These are phyloP conservation scores for Temnothorax curvispinosus DNA, from an alignment of 1,140 invertebrate species.

Conservation along the genomic window DNA sequence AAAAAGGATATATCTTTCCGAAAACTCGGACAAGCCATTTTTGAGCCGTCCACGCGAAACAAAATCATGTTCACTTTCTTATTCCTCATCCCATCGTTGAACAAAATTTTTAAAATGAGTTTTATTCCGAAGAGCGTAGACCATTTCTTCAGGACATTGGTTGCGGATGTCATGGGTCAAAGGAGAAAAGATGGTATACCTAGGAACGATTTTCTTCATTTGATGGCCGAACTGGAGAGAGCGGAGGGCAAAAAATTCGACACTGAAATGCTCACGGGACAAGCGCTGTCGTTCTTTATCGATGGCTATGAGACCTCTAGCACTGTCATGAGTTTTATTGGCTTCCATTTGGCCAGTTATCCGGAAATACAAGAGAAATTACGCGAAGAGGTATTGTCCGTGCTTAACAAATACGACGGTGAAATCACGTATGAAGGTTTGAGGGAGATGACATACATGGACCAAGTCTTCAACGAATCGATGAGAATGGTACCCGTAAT, in stretches of 20 bases:
- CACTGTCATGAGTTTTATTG: slow-evolving; percentile 87
- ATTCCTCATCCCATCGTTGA: slow-evolving; percentile 45
- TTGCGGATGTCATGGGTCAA: slow-evolving; percentile 66
- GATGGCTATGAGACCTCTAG: slow-evolving; percentile 90
- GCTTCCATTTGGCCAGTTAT: slow-evolving; percentile 88
- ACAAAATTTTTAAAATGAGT: slow-evolving; percentile 25
- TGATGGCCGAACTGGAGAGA: slow-evolving; percentile 68
- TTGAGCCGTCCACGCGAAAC: slow-evolving; percentile 25
- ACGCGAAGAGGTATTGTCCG: slow-evolving; percentile 86
- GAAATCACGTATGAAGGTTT: slow-evolving; percentile 87
- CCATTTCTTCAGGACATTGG: slow-evolving; percentile 64
- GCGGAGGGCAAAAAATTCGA: slow-evolving; percentile 73
- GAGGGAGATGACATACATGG: slow-evolving; percentile 88
- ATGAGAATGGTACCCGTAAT: slow-evolving; percentile 64
- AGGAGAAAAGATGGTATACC: slow-evolving; percentile 51
- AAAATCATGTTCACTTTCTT: slow-evolving; percentile 26
- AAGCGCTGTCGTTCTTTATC: slow-evolving; percentile 88
- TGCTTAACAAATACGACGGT: too few species aligned
- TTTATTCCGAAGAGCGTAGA: too few species aligned
- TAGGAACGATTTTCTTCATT: slow-evolving; percentile 76
- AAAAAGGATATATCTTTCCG: slow-evolving; percentile 53
- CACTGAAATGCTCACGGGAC: slow-evolving; percentile 84
- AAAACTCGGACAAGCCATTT: slow-evolving; percentile 70
- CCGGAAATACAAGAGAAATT: slow-evolving; percentile 88
- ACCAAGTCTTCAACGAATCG: slow-evolving; percentile 87